These are phyloP conservation scores for Bettongia penicillata DNA, from an alignment of 2,113 vertebrate genomes.

Conservation along the genomic window DNA sequence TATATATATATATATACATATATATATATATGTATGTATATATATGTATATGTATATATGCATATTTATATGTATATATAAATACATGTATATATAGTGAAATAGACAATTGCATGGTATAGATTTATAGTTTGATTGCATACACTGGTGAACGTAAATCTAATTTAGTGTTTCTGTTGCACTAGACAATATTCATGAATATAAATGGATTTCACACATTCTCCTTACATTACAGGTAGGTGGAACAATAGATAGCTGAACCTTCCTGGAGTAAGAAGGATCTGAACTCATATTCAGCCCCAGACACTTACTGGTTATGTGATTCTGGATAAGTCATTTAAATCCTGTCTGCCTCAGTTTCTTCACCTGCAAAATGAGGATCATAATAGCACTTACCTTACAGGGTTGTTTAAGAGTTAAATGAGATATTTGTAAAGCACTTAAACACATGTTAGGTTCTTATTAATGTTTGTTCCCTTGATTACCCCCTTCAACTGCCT, in stretches of 20 bases:
- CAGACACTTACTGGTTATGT: not conserved
- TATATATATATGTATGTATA: too few relatives aligned
- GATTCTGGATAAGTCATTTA: not conserved
- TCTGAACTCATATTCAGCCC: not conserved
- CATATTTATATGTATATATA: too few relatives aligned
- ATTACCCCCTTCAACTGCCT: not conserved
- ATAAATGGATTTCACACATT: not conserved
- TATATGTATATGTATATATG: too few relatives aligned
- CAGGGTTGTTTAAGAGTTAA: not conserved
- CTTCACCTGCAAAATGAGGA: not conserved
- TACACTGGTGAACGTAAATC: not conserved
- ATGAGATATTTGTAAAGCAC: not conserved
- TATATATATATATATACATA: too few relatives aligned
- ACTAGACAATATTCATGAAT: not conserved
- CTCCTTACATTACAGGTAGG: not conserved
- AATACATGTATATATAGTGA: not conserved
- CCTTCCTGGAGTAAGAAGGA: not conserved
- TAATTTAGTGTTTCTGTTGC: not conserved
- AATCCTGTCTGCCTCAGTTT: not conserved
- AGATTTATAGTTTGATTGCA: not conserved
- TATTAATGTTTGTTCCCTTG: not conserved
- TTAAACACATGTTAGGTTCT: not conserved
- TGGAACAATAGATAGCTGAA: not conserved
- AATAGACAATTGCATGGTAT: not conserved
- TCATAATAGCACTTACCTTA: not conserved